Conservation (phyloP, 2,888 invertebrate species). For the Cataglyphis cursor region DNA sequence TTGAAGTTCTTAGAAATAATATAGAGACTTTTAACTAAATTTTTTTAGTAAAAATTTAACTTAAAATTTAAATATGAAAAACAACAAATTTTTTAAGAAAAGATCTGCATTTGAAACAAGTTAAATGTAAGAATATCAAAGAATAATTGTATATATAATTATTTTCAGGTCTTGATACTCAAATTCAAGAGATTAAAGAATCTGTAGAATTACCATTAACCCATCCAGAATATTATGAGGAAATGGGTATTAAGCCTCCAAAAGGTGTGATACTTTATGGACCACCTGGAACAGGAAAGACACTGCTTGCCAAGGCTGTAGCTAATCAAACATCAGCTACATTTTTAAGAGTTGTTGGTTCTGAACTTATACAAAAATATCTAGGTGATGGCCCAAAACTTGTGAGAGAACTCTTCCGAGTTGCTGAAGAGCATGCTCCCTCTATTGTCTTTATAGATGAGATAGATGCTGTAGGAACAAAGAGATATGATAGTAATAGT, state of each 20-base stretch:
- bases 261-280: constrained; percentile 99
- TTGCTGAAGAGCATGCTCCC: constrained; percentile 99
- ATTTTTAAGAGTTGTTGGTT: constrained; percentile 99
- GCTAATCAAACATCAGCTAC: constrained; percentile 99
- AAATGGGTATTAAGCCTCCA: constrained; percentile 99
- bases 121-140: not conserved
- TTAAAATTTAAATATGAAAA: not conserved
- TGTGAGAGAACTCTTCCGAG: constrained; percentile 98
- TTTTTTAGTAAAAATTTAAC: not conserved
- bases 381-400: constrained; percentile 99
- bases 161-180: constrained; percentile 93
- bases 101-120: not conserved
- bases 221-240: constrained; percentile 99
- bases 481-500: constrained; percentile 99
- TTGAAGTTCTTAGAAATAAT: not conserved
- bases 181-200: constrained; percentile 99
- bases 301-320: constrained; percentile 98
- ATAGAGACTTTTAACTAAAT: not conserved
- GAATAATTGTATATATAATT: not conserved
- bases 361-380: constrained; percentile 99
- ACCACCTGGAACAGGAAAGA: constrained; percentile 99
- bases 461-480: constrained; percentile 99
- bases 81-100: not conserved
- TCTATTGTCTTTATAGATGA: constrained; percentile 99
- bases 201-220: constrained; percentile 99